Evolutionary conservation across 1,140 invertebrate species (phyloP).

Genomic region (Tenebrio molitor): DNA sequence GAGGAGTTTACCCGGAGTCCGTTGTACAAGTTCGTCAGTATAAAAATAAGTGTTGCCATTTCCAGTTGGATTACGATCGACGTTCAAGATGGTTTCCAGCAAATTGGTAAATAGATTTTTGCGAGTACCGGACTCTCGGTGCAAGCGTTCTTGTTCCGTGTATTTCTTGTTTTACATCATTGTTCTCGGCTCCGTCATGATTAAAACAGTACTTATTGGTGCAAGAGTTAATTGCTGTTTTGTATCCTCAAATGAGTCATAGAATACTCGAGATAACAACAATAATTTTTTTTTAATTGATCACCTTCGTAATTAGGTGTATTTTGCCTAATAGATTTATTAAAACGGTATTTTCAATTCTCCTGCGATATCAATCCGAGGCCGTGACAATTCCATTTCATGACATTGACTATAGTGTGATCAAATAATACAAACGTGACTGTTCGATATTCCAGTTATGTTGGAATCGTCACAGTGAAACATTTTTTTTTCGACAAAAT

Average conservation of each 20-base stretch:
- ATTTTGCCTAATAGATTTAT: no score
- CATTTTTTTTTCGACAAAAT: no score
- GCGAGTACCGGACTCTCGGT: background rate
- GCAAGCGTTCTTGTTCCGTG: background rate
- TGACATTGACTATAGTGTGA: no score
- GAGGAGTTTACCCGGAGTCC: slow-evolving; percentile 2
- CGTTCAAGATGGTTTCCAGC: slow-evolving; percentile 46
- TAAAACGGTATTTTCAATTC: no score
- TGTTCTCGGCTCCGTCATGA: no score
- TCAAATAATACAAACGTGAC: no score
- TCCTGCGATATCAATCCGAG: no score
- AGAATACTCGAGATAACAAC: slow-evolving; percentile 14
- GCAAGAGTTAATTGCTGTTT: slow-evolving; percentile 13
- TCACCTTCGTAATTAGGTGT: no score
- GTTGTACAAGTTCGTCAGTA: background rate
- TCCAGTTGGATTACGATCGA: background rate
- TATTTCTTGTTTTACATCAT: background rate
- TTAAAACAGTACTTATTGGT: slow-evolving; percentile 26
- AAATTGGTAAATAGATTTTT: slow-evolving; percentile 45
- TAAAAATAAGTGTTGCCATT: slow-evolving; percentile 19
- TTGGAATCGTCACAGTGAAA: no score
- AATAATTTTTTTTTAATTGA: slow-evolving; percentile 13
- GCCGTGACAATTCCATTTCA: no score
- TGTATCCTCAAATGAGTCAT: slow-evolving; percentile 9
- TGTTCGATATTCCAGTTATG: no score